Evolutionary conservation across 2,888 invertebrate species (phyloP), one percentile per base, ranked within the genome.

Genomic region (Cryptus armator): DNA sequence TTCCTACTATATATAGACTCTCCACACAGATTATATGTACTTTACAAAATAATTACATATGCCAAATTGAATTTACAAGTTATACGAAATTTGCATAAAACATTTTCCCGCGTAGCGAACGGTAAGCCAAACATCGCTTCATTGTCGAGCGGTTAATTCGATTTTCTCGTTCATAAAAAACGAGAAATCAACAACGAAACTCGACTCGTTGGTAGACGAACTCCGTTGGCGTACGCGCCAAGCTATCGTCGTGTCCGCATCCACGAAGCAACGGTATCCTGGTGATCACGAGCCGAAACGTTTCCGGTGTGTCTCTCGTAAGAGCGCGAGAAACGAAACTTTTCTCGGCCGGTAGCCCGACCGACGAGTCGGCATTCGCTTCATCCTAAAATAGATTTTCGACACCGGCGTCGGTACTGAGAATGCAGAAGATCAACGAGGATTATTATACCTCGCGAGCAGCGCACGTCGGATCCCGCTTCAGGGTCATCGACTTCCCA

Each of bases 251-350:
- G 85, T 86, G 80, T 62, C 68, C 67, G 59, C 67, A 76, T 79
- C 75, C 66, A 71, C 59, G 86, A 81, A 90, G 86, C 91, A 92
- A 92, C 92, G 92, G 92, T 91, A 92, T 89, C 77, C 84, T 53
- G 86, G 86, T 90, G 90, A 90, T 88, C 90, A 91, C 89, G 89
- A 89, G 90, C 91, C 92, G 91, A 92, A 92, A 92, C 92, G 89
- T 89, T 92, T 92, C 92, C 91, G 91, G 90, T 86, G 88, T 88
- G 88, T 88, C 87, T 83, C 86, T 66, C 66, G 70, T 88, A 85
- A 71, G 67, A 87, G 84, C 87, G 83, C 37, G 37, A 37, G 74
- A 70, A 74, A 82, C 75, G 83, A 87, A 81, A 81, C 67, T 76
- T 74, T 76, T 74, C 74, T 12, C 48, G 29, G 51, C 53, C 46